A percentile compares a stretch with the other conserved stretches of the same genome.
These are phyloP conservation scores for Micromys minutus DNA, from an alignment of 2,113 vertebrate genomes.

Conservation along the genomic window DNA sequence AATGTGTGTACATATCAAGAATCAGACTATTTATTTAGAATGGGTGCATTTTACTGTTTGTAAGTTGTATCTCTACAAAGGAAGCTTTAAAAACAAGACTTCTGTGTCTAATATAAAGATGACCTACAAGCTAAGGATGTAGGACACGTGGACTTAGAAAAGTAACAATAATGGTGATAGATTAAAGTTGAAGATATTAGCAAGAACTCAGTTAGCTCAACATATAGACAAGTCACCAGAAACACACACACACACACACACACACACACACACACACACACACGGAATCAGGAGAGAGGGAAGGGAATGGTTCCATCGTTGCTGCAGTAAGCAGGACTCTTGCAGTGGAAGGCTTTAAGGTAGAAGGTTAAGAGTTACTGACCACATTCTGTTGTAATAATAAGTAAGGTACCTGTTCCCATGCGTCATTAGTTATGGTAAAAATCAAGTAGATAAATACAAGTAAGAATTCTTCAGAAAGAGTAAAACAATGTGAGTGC, in stretches of 20 bases:
- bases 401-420: background rate
- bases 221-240: background rate
- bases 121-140: background rate
- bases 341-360: background rate
- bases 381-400: background rate
- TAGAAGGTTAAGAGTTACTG: background rate
- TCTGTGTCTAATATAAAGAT: background rate
- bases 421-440: background rate
- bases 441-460: background rate
- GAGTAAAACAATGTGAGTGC: background rate
- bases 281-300: no score
- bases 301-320: background rate
- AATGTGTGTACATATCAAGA: background rate
- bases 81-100: background rate
- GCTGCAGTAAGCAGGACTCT: background rate
- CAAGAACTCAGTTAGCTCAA: slow-evolving; percentile 1
- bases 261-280: no score
- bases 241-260: background rate
- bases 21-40: background rate
- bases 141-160: background rate
- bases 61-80: background rate
- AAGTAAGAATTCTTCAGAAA: slow-evolving; percentile 6
- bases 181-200: background rate
- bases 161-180: background rate
- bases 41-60: background rate